Evolutionary conservation across 2,797 vertebrate genomes (phyloP), one percentile per base, ranked within the genome.

Genomic region (Pseudochromis fuscus): DNA sequence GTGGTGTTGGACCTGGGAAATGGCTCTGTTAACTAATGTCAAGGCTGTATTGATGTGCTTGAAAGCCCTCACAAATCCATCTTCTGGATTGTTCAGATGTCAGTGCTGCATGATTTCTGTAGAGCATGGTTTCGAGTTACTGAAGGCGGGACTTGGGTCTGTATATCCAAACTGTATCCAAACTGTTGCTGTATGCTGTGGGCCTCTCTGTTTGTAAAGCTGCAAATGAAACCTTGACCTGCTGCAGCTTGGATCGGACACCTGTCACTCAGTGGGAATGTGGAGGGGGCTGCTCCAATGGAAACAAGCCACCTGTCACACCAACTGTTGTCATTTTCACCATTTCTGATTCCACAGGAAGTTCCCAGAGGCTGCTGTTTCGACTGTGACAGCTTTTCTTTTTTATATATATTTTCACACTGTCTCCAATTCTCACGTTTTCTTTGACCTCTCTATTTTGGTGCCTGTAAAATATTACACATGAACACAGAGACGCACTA

Each of bases 31-130:
- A 79, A 81, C 75, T 86, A 67, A 72, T 52, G 31, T 80, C 30
- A 25, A 88, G 85, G 91, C 90, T 91, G 88, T 75, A 38, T 87
- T 72, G 83, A 67, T 91, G 82, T 91, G 92, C 92, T 91, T 90
- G 84, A 74, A 76, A 83, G 79, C 86, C 75, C 76, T 87, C 85
- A 89, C 87, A 72, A 88, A 88, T 82, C 83, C 89, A 88, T 89
- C 76, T 73, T 86, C 79, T 89, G 87, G 85, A 90, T 65, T 89
- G 86, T 80, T 72, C 65, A 18, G 84, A 77, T 87, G 77, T 90
- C 73, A 86, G 56, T 87, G 80, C 77, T 94, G 93, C 92, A 93
- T 93, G 92, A 77, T 78, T 61, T 83, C 63, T 84, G 82, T 88
- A 89, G 80, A 89, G 92, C 92, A 94, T 94, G 92, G 82, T 87